phyloP scores from a whole-genome alignment of 1,140 invertebrate genomes.

The Bombus ignitus region DNA sequence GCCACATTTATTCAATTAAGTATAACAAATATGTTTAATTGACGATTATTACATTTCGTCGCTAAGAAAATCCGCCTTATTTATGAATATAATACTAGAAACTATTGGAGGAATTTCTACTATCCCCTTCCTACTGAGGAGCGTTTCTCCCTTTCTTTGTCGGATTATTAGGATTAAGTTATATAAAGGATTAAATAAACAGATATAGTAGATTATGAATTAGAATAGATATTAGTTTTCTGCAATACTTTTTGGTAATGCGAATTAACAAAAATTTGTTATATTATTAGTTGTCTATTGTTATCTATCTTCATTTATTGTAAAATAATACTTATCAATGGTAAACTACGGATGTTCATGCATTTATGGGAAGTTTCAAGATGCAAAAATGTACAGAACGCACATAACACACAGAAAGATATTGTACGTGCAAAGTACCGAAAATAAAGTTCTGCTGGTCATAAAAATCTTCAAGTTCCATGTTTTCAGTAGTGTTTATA shows the following conservation, averaged over 20 bases:
- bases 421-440: too few species aligned
- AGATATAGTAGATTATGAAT: not conserved
- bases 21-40: not conserved
- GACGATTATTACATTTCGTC: not conserved
- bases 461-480: not conserved
- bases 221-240: not conserved
- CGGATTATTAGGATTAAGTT: not conserved
- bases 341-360: not conserved
- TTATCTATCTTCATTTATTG: not conserved
- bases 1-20: not conserved
- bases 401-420: too few species aligned
- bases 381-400: too few species aligned
- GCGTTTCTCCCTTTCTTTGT: not conserved
- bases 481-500: not conserved
- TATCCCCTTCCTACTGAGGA: not conserved
- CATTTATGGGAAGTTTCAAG: not conserved
- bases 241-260: not conserved
- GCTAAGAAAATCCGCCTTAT: slow-evolving; percentile 2
- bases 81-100: not conserved
- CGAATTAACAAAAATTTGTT: not conserved
- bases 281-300: not conserved
- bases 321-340: not conserved
- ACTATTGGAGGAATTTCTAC: too few species aligned
- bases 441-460: too few species aligned
- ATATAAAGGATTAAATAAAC: not conserved